Evolutionary conservation across 2,888 invertebrate species (phyloP).

Genomic region (Pollenia griseotomentosa): DNA sequence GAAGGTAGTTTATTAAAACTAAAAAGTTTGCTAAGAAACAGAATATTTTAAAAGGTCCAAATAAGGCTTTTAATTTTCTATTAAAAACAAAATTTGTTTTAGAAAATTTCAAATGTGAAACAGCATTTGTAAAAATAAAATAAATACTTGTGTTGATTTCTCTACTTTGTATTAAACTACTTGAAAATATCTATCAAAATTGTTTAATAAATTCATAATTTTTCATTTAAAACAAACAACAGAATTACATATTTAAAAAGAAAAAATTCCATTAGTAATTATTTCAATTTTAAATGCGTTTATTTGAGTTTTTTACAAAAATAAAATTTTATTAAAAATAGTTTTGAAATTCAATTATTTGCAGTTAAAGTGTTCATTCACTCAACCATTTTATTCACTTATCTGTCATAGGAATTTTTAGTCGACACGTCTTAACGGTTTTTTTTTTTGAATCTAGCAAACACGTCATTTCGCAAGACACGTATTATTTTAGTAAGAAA

Average conservation of each 20-base stretch:
- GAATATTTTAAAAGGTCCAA: too few species aligned
- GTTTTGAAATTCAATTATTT: neutral
- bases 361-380: too few species aligned
- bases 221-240: neutral
- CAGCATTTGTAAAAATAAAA: too few species aligned
- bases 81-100: too few species aligned
- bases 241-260: neutral
- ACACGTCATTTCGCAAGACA: slow-evolving; percentile 32
- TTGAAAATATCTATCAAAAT: slow-evolving; percentile 9
- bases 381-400: neutral
- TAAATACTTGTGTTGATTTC: neutral
- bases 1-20: too few species aligned
- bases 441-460: neutral
- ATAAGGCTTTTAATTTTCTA: too few species aligned
- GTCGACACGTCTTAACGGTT: slow-evolving; percentile 18
- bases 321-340: neutral
- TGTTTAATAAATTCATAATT: neutral
- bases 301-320: neutral
- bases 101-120: too few species aligned
- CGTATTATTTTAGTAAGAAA: slow-evolving; percentile 24
- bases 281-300: neutral
- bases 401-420: slow-evolving; percentile 22
- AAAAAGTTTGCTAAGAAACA: too few species aligned
- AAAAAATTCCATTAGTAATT: slow-evolving; percentile 1
- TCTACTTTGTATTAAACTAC: neutral